Base-by-base conservation (phyloP, 2,797 vertebrate species). In the Ataeniobius toweri region DNA sequence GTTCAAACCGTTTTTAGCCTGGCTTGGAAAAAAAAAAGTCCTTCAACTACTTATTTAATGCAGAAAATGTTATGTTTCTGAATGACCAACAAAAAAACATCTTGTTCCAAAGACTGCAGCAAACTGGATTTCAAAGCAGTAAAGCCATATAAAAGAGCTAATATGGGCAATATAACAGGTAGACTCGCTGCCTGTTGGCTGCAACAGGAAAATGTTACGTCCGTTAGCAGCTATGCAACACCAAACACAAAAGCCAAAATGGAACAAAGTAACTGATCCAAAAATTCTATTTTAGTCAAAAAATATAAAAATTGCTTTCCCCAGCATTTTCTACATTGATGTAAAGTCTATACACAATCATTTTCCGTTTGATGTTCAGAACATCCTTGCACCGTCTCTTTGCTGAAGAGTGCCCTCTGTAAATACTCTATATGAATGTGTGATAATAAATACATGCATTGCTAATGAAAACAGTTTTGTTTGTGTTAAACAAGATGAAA, bases 371-470 rank as follows among this genome's bases (percentile, higher is more conserved):
- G 75, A 80, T 58, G 74, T 85, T 59, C 61, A 80, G 85, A 80
- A 31, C 85, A 85, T 82, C 74, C 56, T 53, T 83, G 77, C 87
- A 73, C 76, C 10, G 63, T 84, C 84, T 87, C 86, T 82, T 70
- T 85, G 80, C 83, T 86, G 61, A 82, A 82, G 75, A 87, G 80
- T 81, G 78, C 73, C 83, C 84, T 92, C 86, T 95, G 93, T 93
- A 95, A 89, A 95, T 91, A 93, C 36, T 86, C 82, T 81, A 84
- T 91, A 89, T 86, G 74, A 90, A 91, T 86, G 90, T 89, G 90
- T 93, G 89, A 92, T 79, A 84, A 82, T 58, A 90, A 94, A 94
- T 94, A 95, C 95, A 93, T 75, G 75, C 83, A 89, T 85, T 84
- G 86, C 74, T 86, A 88, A 90, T 73, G 65, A 81, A 80, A 80